Conservation (phyloP, 2,113 vertebrate genomes). For the Calidris pygmaea region DNA sequence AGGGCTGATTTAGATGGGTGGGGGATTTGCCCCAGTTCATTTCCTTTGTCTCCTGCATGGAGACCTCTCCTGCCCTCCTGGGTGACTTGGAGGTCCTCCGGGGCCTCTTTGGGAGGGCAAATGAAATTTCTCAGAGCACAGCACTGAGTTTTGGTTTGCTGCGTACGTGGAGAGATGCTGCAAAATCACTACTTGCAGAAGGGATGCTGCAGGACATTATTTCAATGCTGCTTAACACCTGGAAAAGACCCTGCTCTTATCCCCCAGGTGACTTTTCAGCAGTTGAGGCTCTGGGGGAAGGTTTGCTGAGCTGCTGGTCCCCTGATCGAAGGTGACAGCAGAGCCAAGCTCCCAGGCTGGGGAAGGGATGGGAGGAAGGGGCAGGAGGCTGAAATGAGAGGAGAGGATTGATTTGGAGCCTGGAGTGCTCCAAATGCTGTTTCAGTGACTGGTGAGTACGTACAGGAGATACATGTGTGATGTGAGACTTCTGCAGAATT, state of each 20-base stretch:
- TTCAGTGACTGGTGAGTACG: rapidly evolving
- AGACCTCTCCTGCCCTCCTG: neutral
- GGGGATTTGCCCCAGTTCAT: neutral
- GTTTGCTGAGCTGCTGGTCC: neutral
- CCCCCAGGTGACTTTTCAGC: neutral
- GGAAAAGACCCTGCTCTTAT: neutral
- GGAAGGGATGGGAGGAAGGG: neutral
- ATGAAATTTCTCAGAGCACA: neutral
- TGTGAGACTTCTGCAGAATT: neutral
- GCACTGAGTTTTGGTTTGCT: neutral
- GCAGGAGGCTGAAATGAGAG: too few relatives aligned
- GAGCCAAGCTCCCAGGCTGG: neutral
- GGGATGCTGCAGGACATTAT: neutral
- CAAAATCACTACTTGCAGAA: rapidly evolving
- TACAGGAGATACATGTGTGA: rapidly evolving
- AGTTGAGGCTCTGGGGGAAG: neutral
- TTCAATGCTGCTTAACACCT: neutral
- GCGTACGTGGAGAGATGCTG: neutral
- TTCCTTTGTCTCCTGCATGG: neutral
- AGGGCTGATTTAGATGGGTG: neutral
- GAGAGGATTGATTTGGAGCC: neutral
- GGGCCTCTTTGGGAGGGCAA: neutral
- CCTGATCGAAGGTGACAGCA: neutral
- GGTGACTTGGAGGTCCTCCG: neutral
- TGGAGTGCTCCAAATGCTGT: neutral